Percentiles rank a stretch among this genome's conserved stretches.
phyloP scores from a whole-genome alignment of 2,888 invertebrate species.

The Resseliella maxima region DNA sequence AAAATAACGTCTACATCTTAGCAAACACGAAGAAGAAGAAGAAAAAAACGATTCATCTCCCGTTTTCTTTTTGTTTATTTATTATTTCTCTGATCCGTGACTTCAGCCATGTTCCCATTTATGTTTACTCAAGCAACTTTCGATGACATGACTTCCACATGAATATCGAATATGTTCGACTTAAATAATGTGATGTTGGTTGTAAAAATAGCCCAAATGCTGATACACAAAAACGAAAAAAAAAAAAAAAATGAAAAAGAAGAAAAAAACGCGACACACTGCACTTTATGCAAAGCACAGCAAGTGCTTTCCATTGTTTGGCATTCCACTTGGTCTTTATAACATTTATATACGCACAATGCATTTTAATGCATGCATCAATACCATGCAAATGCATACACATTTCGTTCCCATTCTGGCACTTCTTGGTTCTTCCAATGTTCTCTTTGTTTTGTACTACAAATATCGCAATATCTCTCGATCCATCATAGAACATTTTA shows the following conservation, averaged over 20 bases:
- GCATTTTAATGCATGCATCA: not conserved
- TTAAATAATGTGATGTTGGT: not conserved
- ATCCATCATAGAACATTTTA: not conserved
- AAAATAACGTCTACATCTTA: not conserved
- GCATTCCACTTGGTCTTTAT: slow-evolving; percentile 22
- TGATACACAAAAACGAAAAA: no score
- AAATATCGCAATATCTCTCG: not conserved
- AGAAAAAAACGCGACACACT: not conserved
- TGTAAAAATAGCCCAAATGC: slow-evolving; percentile 29
- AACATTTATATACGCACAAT: not conserved
- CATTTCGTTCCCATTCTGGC: slow-evolving; percentile 35
- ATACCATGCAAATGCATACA: not conserved
- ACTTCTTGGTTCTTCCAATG: not conserved
- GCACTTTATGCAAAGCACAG: not conserved
- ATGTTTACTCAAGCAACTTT: slow-evolving; percentile 5
- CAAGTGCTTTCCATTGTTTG: slow-evolving; percentile 49
- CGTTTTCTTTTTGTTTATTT: slow-evolving; percentile 51
- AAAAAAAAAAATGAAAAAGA: no score
- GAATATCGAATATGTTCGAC: not conserved
- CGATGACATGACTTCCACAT: slow-evolving; percentile 31
- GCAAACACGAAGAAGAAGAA: slow-evolving; percentile 4
- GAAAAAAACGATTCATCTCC: slow-evolving; percentile 51
- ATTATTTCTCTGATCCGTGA: slow-evolving; percentile 47
- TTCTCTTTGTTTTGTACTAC: not conserved
- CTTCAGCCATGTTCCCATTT: slow-evolving; percentile 32